Evolutionary conservation across 2,797 vertebrate genomes (phyloP).

Genomic region (Chloroceryle inda): DNA sequence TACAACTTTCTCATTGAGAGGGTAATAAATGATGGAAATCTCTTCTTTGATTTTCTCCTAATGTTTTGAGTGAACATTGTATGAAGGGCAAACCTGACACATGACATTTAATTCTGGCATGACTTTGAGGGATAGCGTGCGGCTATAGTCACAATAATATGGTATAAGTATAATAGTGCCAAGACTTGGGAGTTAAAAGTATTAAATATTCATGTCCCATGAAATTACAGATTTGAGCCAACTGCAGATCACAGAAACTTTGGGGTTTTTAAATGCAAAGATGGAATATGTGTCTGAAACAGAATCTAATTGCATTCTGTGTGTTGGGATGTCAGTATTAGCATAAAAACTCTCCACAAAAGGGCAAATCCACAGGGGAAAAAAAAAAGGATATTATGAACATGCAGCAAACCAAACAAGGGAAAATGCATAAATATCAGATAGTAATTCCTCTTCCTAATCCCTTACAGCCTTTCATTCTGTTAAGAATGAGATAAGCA

Average conservation of each 20-base stretch:
- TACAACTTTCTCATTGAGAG: not conserved
- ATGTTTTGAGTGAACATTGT: not conserved
- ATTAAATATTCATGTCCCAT: not conserved
- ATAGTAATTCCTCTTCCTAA: not conserved
- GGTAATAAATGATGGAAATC: not conserved
- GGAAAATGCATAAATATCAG: not conserved
- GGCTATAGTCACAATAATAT: not conserved
- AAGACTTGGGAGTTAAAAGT: not conserved
- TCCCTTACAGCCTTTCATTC: not conserved
- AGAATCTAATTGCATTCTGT: not conserved
- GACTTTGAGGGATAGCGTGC: not conserved
- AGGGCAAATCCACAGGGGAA: not conserved
- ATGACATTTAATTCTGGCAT: not conserved
- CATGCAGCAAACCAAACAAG: not conserved
- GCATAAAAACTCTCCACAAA: not conserved
- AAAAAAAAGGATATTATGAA: not conserved
- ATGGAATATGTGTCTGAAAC: not conserved
- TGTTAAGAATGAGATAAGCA: not conserved
- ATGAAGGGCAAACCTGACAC: not conserved
- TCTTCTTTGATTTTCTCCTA: not conserved
- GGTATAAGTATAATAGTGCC: not conserved
- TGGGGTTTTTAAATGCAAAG: not conserved
- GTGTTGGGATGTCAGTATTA: not conserved
- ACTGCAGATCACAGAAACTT: not conserved
- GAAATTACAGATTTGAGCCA: not conserved